Evolutionary conservation across 2,888 invertebrate genomes (phyloP).

Genomic region (Ectemnius cavifrons): DNA sequence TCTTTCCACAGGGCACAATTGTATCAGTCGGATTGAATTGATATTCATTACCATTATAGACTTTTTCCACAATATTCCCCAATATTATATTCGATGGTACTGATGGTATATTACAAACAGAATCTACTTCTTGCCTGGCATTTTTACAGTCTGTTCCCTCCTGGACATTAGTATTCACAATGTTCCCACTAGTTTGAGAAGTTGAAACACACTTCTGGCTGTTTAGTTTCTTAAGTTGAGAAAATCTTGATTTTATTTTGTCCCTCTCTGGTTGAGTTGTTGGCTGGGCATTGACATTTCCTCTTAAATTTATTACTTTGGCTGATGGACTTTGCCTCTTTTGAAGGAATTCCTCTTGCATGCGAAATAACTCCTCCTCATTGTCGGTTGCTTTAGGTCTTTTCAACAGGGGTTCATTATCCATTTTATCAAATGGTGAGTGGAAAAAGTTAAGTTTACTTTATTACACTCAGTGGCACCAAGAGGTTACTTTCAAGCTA

Average conservation of each 20-base stretch:
- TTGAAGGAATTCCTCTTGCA: slow-evolving; percentile 86
- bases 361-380: slow-evolving; percentile 86
- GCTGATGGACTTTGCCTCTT: slow-evolving; percentile 82
- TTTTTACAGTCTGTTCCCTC: slow-evolving; percentile 12
- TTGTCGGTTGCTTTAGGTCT: slow-evolving; percentile 85
- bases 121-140: slow-evolving; percentile 37
- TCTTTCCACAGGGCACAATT: slow-evolving; percentile 20
- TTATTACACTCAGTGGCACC: too few species aligned
- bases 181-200: slow-evolving; percentile 55
- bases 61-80: slow-evolving; percentile 73
- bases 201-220: slow-evolving; percentile 57
- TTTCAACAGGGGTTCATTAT: slow-evolving; percentile 67
- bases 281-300: background rate
- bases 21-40: slow-evolving; percentile 23
- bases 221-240: slow-evolving; percentile 53
- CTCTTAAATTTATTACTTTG: slow-evolving; percentile 77
- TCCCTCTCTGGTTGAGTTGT: background rate
- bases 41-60: slow-evolving; percentile 45
- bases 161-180: slow-evolving; percentile 53
- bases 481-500: too few species aligned
- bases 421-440: slow-evolving; percentile 76
- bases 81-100: slow-evolving; percentile 63
- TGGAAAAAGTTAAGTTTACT: too few species aligned
- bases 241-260: slow-evolving; percentile 66
- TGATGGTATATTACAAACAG: slow-evolving; percentile 56